phyloP scores from a whole-genome alignment of 2,113 vertebrate genomes.

The Casuarius casuarius region DNA sequence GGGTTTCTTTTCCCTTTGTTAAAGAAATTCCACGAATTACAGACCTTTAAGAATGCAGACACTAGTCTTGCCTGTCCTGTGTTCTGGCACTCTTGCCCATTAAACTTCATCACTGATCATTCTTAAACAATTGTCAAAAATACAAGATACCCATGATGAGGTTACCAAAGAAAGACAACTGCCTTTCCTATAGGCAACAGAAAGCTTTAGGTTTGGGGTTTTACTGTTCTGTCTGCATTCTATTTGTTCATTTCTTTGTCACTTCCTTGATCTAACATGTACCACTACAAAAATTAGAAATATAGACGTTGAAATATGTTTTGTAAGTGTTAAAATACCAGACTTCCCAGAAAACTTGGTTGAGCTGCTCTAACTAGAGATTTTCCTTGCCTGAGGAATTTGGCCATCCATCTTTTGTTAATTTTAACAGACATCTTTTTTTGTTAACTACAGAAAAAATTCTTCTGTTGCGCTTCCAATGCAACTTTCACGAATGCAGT shows the following conservation, averaged over 20 bases:
- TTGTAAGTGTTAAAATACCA: background rate
- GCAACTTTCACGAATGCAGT: background rate
- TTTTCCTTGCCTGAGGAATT: background rate
- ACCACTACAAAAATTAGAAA: background rate
- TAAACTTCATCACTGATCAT: background rate
- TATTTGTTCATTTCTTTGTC: background rate
- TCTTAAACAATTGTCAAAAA: background rate
- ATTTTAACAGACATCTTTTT: background rate
- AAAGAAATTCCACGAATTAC: background rate
- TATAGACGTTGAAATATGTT: background rate
- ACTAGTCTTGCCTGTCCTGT: background rate
- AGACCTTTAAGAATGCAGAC: background rate
- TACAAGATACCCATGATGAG: background rate
- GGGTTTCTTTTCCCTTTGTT: background rate
- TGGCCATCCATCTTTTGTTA: background rate
- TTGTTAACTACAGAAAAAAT: background rate
- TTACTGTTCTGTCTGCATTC: background rate
- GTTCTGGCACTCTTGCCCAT: background rate
- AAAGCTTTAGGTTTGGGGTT: background rate
- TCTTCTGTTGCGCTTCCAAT: background rate
- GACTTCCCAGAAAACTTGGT: background rate
- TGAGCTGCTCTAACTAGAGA: background rate
- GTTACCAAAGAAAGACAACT: background rate
- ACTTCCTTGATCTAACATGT: background rate
- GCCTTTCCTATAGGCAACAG: background rate